A percentile compares a stretch with the other conserved stretches of the same genome.
These are phyloP conservation scores for Ctenodactylus gundi DNA, from an alignment of 2,113 vertebrate genomes.

Conservation along the genomic window DNA sequence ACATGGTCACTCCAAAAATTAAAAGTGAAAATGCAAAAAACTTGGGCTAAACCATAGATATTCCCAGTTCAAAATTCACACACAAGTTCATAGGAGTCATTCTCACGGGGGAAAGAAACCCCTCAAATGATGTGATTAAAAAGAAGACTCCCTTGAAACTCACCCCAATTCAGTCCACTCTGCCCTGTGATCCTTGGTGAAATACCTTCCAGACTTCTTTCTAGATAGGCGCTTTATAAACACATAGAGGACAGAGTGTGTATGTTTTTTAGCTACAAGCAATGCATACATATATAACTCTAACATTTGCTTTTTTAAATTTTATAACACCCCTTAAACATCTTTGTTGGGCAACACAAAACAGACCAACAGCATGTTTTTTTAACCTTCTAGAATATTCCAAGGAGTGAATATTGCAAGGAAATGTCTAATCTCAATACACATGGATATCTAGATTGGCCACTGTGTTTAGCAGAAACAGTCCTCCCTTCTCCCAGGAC, in stretches of 20 bases:
- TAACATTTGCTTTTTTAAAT: not conserved
- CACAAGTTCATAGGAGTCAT: not conserved
- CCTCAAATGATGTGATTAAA: not conserved
- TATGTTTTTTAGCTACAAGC: not conserved
- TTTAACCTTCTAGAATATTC: constrained; percentile 4
- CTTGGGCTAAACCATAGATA: not conserved
- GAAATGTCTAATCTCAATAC: not conserved
- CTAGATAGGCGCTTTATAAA: not conserved
- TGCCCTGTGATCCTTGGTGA: not conserved
- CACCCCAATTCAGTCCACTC: not conserved
- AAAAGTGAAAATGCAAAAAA: constrained; percentile 5
- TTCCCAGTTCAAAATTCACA: not conserved
- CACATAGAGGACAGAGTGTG: not conserved
- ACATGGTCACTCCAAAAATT: not conserved
- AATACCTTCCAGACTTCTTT: not conserved
- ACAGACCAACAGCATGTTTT: not conserved
- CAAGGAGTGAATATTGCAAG: not conserved
- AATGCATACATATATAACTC: not conserved
- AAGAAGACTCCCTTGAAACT: not conserved
- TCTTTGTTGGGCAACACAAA: not conserved
- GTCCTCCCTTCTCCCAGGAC: not conserved
- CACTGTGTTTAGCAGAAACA: not conserved
- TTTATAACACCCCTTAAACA: not conserved
- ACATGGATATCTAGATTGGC: not conserved
- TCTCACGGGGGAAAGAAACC: not conserved